These are phyloP conservation scores for Eupeodes corollae DNA, from an alignment of 1,140 invertebrate species.

Conservation along the genomic window DNA sequence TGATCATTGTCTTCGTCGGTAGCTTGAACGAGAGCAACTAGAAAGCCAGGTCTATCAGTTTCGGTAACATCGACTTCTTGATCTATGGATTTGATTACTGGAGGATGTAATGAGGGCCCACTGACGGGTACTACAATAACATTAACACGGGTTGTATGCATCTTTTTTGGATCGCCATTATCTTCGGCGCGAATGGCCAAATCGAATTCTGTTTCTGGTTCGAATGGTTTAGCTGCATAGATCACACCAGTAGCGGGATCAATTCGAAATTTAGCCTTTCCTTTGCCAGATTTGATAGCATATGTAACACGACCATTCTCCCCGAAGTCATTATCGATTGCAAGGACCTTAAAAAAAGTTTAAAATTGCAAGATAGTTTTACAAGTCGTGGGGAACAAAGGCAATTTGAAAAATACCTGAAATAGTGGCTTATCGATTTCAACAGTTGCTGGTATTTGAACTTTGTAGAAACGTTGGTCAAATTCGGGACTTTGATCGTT, in stretches of 20 bases:
- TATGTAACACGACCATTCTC: constrained; percentile 71
- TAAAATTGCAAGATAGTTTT: too few species aligned
- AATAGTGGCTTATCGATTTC: constrained; percentile 48
- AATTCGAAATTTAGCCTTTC: constrained; percentile 65
- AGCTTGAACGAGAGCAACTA: constrained; percentile 71
- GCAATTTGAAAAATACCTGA: constrained; percentile 46
- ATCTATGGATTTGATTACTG: constrained; percentile 49
- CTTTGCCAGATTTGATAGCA: constrained; percentile 62
- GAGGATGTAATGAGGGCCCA: constrained; percentile 48
- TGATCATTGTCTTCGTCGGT: constrained; percentile 70
- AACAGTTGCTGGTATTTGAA: constrained; percentile 58
- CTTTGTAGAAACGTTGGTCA: constrained; percentile 66
- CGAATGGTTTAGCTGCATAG: constrained; percentile 55
- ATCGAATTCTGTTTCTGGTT: constrained; percentile 65
- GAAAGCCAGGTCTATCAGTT: constrained; percentile 69
- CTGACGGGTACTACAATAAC: constrained; percentile 51
- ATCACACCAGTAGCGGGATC: constrained; percentile 69
- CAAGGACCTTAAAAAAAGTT: constrained; percentile 57
- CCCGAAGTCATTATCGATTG: constrained; percentile 71
- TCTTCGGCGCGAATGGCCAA: constrained; percentile 69
- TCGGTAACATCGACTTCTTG: constrained; percentile 66
- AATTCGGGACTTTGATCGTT: constrained; percentile 79
- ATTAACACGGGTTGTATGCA: constrained; percentile 56
- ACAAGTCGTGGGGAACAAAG: too few species aligned
- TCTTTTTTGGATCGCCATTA: constrained; percentile 55